These are phyloP conservation scores for Chloebia gouldiae DNA, from an alignment of 2,113 vertebrate genomes.

Conservation along the genomic window DNA sequence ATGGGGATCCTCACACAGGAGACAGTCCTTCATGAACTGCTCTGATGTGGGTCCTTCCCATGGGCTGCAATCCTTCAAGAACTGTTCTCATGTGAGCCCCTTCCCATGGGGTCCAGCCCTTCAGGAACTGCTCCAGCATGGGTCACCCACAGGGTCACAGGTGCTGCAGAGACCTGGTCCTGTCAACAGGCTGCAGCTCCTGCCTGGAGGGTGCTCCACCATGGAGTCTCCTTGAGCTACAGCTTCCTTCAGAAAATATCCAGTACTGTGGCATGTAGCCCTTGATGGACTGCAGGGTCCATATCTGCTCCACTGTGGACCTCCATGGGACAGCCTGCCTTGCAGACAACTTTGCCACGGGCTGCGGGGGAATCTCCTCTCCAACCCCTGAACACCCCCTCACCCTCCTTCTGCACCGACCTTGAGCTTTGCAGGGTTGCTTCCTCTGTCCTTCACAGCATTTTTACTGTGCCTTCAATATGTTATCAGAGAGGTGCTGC, in stretches of 20 bases:
- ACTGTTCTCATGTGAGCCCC: not conserved
- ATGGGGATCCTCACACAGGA: not conserved
- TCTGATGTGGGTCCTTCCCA: not conserved
- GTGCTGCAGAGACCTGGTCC: not conserved
- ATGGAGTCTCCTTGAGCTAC: not conserved
- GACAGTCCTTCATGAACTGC: not conserved
- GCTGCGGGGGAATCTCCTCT: not conserved
- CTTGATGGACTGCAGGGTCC: accelerated
- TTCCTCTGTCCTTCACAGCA: not conserved
- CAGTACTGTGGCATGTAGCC: not conserved
- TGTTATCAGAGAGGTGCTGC: not conserved
- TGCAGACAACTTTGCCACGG: not conserved
- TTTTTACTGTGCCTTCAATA: not conserved
- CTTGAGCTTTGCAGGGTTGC: not conserved
- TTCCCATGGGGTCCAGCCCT: not conserved
- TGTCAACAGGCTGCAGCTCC: not conserved
- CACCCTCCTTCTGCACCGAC: not conserved
- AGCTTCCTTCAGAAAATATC: not conserved
- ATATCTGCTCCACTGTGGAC: not conserved
- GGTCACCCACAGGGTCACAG: not conserved
- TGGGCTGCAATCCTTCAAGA: not conserved
- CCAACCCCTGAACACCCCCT: accelerated
- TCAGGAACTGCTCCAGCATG: not conserved
- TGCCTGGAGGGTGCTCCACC: not conserved
- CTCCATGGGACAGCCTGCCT: not conserved